Percentiles rank a stretch among this genome's conserved stretches.
Conservation (phyloP, 2,888 invertebrate genomes). For the Nomada fucata region DNA sequence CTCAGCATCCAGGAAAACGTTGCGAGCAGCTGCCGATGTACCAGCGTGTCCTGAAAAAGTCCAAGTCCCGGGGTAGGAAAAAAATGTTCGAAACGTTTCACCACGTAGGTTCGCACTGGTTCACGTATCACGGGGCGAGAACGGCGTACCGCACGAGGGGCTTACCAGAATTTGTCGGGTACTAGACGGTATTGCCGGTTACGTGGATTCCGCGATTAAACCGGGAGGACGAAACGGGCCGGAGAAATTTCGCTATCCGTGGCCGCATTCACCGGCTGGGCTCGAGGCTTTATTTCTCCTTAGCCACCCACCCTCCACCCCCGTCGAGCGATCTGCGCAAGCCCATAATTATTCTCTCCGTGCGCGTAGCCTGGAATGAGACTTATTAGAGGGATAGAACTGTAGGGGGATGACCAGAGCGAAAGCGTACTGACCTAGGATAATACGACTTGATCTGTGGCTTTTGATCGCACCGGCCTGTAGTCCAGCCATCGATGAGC, state of each 20-base stretch:
- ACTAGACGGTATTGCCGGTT: neutral
- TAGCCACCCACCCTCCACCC: constrained; percentile 68
- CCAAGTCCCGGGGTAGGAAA: neutral
- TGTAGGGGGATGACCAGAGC: constrained; percentile 22
- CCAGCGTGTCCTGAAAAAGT: constrained; percentile 50
- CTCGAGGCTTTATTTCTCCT: constrained; percentile 79
- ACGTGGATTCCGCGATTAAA: constrained; percentile 4
- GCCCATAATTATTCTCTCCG: constrained; percentile 82
- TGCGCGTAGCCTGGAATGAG: constrained; percentile 73
- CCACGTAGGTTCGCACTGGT: neutral
- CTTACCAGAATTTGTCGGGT: constrained; percentile 18
- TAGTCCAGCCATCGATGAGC: neutral
- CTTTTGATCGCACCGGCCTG: neutral
- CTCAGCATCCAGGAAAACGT: constrained; percentile 80
- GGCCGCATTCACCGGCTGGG: constrained; percentile 77
- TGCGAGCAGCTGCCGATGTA: constrained; percentile 63
- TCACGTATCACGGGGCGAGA: neutral
- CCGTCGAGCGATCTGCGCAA: constrained; percentile 79
- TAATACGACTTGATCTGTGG: constrained; percentile 19
- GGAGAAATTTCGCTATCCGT: constrained; percentile 74
- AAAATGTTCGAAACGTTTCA: neutral
- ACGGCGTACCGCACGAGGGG: neutral
- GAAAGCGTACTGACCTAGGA: constrained; percentile 37
- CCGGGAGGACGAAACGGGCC: constrained; percentile 38
- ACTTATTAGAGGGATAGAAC: constrained; percentile 69